These are phyloP conservation scores for Tenthredo scrophulariae DNA, from an alignment of 2,888 invertebrate genomes.

Conservation along the genomic window DNA sequence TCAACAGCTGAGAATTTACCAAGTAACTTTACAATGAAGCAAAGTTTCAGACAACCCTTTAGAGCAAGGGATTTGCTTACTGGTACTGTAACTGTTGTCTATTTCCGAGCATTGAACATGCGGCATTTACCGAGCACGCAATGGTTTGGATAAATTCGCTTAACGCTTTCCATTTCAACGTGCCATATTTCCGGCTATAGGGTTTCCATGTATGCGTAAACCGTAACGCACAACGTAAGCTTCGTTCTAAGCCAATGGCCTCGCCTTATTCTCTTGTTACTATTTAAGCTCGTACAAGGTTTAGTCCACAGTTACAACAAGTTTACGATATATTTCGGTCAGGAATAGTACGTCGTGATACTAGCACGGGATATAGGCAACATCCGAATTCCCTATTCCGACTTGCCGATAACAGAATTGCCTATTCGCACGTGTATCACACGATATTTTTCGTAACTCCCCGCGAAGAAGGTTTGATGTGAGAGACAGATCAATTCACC, in stretches of 20 bases:
- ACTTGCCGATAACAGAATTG: too few relatives aligned
- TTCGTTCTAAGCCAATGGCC: neutral
- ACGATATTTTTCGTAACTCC: too few relatives aligned
- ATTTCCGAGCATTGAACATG: conserved; percentile 47
- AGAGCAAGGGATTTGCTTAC: conserved; percentile 7
- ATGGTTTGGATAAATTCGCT: conserved; percentile 47
- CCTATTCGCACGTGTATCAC: too few relatives aligned
- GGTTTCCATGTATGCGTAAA: conserved; percentile 5
- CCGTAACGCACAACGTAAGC: conserved; percentile 8
- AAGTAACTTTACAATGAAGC: neutral
- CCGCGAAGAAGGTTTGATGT: too few relatives aligned
- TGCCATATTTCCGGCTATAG: conserved; percentile 8
- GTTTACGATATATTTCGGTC: neutral
- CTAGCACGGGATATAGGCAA: too few relatives aligned
- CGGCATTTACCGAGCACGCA: conserved; percentile 41
- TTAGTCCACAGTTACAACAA: neutral
- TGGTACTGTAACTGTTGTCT: conserved; percentile 32
- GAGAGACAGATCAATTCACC: too few relatives aligned
- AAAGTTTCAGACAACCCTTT: conserved; percentile 5
- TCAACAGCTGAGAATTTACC: neutral
- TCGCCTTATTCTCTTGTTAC: neutral
- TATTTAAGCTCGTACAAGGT: neutral
- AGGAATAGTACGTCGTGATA: neutral
- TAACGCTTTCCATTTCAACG: conserved; percentile 39
- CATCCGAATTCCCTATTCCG: too few relatives aligned